A percentile compares a stretch with the other conserved stretches of the same genome.
phyloP scores from a whole-genome alignment of 1,140 invertebrate species.

The Periplaneta americana region DNA sequence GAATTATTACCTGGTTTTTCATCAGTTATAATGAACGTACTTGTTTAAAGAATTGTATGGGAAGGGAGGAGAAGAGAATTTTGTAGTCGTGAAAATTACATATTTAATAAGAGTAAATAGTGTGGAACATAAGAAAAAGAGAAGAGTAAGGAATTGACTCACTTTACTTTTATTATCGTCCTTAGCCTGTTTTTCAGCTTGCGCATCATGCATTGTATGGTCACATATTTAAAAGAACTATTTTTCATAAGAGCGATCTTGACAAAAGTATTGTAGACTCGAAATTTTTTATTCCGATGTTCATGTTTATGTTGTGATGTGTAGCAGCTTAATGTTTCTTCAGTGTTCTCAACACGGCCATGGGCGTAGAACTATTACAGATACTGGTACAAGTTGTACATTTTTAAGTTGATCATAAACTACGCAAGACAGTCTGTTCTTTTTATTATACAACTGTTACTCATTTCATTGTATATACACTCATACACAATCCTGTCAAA shows the following conservation, averaged over 20 bases:
- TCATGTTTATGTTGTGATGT: neutral
- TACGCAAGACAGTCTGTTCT: neutral
- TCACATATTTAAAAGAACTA: neutral
- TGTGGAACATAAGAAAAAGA: neutral
- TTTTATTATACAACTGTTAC: neutral
- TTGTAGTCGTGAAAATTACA: neutral
- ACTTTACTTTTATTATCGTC: neutral
- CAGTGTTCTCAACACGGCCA: neutral
- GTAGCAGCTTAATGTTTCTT: neutral
- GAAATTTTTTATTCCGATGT: neutral
- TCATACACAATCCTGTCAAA: neutral
- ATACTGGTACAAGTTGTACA: neutral
- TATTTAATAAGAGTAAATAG: neutral
- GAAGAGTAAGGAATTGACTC: neutral
- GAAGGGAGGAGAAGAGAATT: no score
- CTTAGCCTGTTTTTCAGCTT: neutral
- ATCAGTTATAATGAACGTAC: neutral
- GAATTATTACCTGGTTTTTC: neutral
- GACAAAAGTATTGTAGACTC: neutral
- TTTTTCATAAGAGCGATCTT: neutral
- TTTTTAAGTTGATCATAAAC: neutral
- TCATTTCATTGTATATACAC: neutral
- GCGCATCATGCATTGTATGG: neutral
- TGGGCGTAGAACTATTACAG: neutral
- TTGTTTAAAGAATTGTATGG: neutral